These are phyloP conservation scores for Leucophora obtusa DNA, from an alignment of 2,888 invertebrate genomes.

Conservation along the genomic window DNA sequence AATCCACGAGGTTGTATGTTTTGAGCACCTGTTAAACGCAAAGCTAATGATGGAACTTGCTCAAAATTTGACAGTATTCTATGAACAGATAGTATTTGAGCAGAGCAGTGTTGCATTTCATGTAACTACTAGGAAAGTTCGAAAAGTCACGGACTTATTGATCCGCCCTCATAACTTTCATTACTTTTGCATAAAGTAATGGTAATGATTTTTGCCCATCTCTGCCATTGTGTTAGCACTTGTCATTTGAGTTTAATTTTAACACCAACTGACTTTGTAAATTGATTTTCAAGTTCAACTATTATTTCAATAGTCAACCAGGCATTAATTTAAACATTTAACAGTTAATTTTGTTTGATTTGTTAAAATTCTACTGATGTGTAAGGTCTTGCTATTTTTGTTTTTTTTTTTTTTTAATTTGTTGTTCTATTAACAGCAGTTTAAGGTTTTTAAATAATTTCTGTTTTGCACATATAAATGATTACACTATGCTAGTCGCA, in stretches of 20 bases:
- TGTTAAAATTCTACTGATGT: constrained; percentile 35
- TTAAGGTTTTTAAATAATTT: background rate
- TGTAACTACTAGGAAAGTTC: too few species aligned
- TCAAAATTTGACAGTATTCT: too few species aligned
- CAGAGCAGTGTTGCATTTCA: too few species aligned
- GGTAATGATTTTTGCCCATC: too few species aligned
- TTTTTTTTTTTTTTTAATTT: background rate
- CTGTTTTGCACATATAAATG: background rate
- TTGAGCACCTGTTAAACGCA: too few species aligned
- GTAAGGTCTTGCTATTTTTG: constrained; percentile 10
- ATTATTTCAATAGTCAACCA: constrained; percentile 46
- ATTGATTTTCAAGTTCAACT: constrained; percentile 77
- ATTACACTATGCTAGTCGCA: too few species aligned
- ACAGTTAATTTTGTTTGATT: constrained; percentile 54
- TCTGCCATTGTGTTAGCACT: background rate
- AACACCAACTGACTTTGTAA: constrained; percentile 68
- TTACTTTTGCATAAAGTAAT: too few species aligned
- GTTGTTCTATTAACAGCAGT: background rate
- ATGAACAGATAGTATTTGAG: too few species aligned
- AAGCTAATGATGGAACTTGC: too few species aligned
- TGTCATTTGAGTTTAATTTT: constrained; percentile 7
- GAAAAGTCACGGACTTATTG: too few species aligned
- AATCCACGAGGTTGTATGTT: too few species aligned
- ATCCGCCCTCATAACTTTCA: too few species aligned
- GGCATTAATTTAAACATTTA: constrained; percentile 57